Conservation (phyloP, 2,888 invertebrate genomes). For the Stenurella melanura region DNA sequence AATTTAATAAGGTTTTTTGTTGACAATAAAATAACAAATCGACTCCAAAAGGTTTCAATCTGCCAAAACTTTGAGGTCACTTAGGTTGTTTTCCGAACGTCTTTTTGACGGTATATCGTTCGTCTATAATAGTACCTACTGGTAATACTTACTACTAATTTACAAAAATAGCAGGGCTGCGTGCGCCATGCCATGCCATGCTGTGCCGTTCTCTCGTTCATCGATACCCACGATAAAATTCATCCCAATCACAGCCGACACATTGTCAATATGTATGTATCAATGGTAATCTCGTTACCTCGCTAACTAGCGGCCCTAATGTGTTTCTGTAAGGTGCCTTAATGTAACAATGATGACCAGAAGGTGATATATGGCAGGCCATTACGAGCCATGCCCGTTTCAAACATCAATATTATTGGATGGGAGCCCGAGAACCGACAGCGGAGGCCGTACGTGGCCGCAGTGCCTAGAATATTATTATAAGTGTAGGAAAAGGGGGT, state of each 20-base stretch:
- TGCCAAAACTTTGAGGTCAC: no score
- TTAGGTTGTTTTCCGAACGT: no score
- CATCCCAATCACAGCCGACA: background rate
- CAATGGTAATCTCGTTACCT: conserved; percentile 8
- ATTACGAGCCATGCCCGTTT: conserved; percentile 57
- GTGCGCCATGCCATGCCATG: no score
- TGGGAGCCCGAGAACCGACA: conserved; percentile 49
- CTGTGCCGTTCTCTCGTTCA: background rate
- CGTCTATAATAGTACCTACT: no score
- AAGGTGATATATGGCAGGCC: conserved; percentile 59
- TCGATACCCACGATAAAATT: background rate
- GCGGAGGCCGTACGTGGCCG: background rate
- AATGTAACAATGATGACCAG: conserved; percentile 60
- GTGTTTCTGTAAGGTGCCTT: conserved; percentile 41
- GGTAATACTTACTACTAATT: no score
- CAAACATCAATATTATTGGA: conserved; percentile 60
- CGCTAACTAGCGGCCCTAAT: conserved; percentile 25
- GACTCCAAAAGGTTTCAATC: no score
- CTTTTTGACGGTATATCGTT: no score
- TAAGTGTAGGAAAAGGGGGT: background rate
- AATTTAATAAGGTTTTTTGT: no score
- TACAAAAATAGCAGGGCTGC: background rate
- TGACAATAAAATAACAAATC: no score
- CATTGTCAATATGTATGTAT: background rate
- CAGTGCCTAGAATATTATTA: background rate